Base-by-base conservation (phyloP, 2,797 vertebrate species). In the Aldrovandia affinis region DNA sequence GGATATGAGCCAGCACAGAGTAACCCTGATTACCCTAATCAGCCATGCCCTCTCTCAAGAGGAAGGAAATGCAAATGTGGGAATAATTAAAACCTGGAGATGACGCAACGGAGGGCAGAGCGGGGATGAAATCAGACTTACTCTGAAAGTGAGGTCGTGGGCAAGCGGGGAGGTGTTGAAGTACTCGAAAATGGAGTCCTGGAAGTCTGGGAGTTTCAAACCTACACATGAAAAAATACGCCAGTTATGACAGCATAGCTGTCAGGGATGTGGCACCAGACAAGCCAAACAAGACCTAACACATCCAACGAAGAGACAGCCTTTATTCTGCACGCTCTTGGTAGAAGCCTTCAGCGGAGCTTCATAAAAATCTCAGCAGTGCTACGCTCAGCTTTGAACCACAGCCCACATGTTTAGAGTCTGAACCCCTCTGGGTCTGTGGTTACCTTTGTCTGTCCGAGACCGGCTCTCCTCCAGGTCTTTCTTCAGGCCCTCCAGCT, bases 161-260 rank as follows among this genome's bases (percentile, higher is more conserved):
- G 97, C 95, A 88, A 99, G 94, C 75, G 98, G 97, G 68, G 98
- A 98, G 0, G 98, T 97, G 94, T 99, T 99, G 94, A 99, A 99
- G 87, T 99, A 99, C 59, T 98, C 97, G 93, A 99, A 99, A 88
- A 99, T 97, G 57, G 98, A 97, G 89, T 99, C 98, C 86, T 99
- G 97, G 89, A 99, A 99, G 87, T 98, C 97, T 20, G 97, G 95
- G 81, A 99, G 97, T 90, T 98, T 99, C 80, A 99, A 93, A 87
- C 97, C 98, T 90, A 86, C 89, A 92, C 59, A 78, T 65, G 52
- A 81, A 55, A n/a, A n/a, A 70, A 82, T 50, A 85, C 22, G 30
- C 9, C 28, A 52, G 78, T 30, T 54, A 81, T n/a, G 55, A 59
- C 18, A 6, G 57, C 18, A 50, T 0, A n/a, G 42, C 59, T 47